Base-by-base conservation (phyloP, 2,113 vertebrate genomes). In the Alces alces region DNA sequence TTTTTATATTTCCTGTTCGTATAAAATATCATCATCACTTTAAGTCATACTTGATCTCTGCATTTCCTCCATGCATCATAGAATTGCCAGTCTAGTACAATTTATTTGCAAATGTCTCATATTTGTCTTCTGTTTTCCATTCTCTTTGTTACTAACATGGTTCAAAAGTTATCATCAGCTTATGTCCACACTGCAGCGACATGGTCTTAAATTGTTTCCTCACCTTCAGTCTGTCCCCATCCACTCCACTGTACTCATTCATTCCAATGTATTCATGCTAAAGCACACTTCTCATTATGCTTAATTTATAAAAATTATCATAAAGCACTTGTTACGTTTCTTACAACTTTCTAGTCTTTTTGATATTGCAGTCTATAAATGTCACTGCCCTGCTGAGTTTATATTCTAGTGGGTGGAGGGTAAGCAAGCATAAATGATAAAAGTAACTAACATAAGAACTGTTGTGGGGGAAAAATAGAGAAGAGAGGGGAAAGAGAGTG, bases 261-360 rank as follows among this genome's bases (percentile, higher is more conserved):
- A 45, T 85, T 92, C 39, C 82, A 94, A 54, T 90, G 39, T 47
- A 45, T 85, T 87, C 25, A 87, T 89, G 25, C 28, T 84, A 73
- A 87, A 58, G 12, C 14, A 30, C 16, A 54, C 4, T 80, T 84
- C 60, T 88, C 39, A 61, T 84, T 93, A 21, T 86, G 47, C 19
- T 92, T 90, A 14, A 83, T 45, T 64, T 86, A 93, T 83, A 64
- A 84, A 78, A 52, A 55, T 96, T 92, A 88, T 90, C 27, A 86
- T 91, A 79, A 60, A 92, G 23, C 17, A n/a, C 13, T 84, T 88
- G 5, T 54, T 86, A 47, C 30, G 25, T 52, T 96, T 92, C 64
- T 93, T 83, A 89, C 30, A 82, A 3, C 61, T 21, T 93, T 95
- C 57, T 94, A 43, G 86, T 86, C 36, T 92, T 92, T 91, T 86